These are phyloP conservation scores for Cyclargus thomasi DNA, from an alignment of 1,140 invertebrate genomes.

Conservation along the genomic window DNA sequence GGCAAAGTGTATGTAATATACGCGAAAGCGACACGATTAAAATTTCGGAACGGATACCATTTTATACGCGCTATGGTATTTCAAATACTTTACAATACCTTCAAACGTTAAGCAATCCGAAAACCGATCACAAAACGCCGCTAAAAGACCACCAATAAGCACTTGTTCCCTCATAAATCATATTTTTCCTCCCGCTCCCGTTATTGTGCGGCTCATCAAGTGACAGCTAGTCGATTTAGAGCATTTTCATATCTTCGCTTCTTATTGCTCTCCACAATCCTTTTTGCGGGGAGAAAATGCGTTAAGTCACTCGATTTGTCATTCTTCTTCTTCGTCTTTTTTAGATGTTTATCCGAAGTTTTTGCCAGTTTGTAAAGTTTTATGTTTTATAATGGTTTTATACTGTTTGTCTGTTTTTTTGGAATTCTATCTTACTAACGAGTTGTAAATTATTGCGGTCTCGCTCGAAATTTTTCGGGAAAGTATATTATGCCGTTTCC, in stretches of 20 bases:
- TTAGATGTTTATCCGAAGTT: background rate
- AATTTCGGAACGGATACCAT: background rate
- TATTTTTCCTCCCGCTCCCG: background rate
- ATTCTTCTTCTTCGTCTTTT: background rate
- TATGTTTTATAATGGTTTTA: no score
- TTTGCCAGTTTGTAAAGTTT: no score
- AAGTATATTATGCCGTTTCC: no score
- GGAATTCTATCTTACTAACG: no score
- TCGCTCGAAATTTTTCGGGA: no score
- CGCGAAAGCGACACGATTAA: no score
- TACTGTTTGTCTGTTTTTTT: no score
- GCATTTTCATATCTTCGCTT: background rate
- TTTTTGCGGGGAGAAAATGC: background rate
- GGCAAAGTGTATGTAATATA: no score
- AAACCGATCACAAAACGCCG: background rate
- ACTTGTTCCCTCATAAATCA: background rate
- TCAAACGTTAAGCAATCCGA: no score
- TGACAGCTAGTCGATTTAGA: background rate
- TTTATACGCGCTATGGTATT: no score
- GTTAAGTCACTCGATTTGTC: background rate
- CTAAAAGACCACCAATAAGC: background rate
- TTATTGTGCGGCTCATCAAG: background rate
- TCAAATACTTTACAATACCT: no score
- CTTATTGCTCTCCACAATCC: background rate
- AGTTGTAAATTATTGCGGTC: no score